Evolutionary conservation across 2,888 invertebrate species (phyloP).

Genomic region (Stenolophus ochropezus): DNA sequence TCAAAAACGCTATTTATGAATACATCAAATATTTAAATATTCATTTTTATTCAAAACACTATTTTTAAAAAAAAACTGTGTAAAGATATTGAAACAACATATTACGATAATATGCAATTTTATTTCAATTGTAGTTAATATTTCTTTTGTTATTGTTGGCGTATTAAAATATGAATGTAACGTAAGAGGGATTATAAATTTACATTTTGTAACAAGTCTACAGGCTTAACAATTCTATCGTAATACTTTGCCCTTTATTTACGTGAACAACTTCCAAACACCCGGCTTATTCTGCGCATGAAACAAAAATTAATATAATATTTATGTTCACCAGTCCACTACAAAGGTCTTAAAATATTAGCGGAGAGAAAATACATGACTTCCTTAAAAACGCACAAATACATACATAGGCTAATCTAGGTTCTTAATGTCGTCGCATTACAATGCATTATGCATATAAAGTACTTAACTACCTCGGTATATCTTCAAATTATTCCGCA

Average conservation of each 20-base stretch:
- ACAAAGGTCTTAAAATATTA: constrained; percentile 22
- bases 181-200: background rate
- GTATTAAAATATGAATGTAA: background rate
- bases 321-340: background rate
- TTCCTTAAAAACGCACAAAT: constrained; percentile 18
- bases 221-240: background rate
- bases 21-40: no score
- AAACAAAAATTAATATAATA: constrained; percentile 21
- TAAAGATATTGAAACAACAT: no score
- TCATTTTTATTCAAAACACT: no score
- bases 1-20: no score
- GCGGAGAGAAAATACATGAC: constrained; percentile 19
- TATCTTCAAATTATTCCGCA: constrained; percentile 40
- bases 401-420: constrained; percentile 6
- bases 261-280: background rate
- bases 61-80: no score
- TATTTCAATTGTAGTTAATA: no score
- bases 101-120: no score
- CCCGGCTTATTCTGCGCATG: background rate
- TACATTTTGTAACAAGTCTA: no score
- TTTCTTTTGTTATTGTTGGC: no score
- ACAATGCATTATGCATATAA: constrained; percentile 37
- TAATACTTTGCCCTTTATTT: background rate
- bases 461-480: constrained; percentile 31
- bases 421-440: constrained; percentile 36